Base-by-base conservation (phyloP, 2,888 invertebrate genomes). In the Drosophila hawaiiensis region DNA sequence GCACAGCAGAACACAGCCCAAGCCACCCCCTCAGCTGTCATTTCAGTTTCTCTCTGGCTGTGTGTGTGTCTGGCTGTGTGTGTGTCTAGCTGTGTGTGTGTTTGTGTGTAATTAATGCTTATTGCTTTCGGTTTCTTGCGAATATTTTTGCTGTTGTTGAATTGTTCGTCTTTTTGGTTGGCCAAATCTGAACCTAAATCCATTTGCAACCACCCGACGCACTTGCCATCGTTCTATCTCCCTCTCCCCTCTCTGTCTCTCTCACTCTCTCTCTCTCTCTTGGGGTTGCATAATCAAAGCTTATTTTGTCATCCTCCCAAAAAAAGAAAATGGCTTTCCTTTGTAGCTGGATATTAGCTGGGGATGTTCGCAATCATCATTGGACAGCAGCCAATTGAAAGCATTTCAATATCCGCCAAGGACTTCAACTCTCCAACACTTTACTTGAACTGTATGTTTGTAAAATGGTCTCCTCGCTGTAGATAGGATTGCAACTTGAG, bases 21-120 rank as follows among this genome's bases (percentile, higher is more conserved):
- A 5, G 3, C 49, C 65, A 37, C 43, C 43, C 35, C 43, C 41
- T 12, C 50, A 53, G 67, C 68, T 59, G 73, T 73, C 73, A 72
- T 55, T 72, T 64, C 7, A 22, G 55, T 55, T 43, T 56, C 37
- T 59, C 31, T 37, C 3, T 43, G 14, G 43, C 29, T 39, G 0
- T 60, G 14, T 29, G 33, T 47, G 52, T 47, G 25, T 52, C n/a
- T 49, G 22, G 22, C 9, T 41, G 41, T 35, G 29, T 52, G n/a
- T 49, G 29, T 35, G 25, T 29, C 5, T 29, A 0, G 28, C 5
- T 47, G 31, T 47, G 35, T 41, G 22, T 58, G 35, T 68, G 16
- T 60, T 47, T 77, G 47, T 73, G 53, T 64, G 70, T 80, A 81
- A 80, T 81, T 80, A 81, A 77, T 81, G 81, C 78, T 71, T 70